Percentiles rank a stretch among this genome's conserved stretches.
phyloP scores from a whole-genome alignment of 2,888 invertebrate species.

The Erpobdella octoculata region DNA sequence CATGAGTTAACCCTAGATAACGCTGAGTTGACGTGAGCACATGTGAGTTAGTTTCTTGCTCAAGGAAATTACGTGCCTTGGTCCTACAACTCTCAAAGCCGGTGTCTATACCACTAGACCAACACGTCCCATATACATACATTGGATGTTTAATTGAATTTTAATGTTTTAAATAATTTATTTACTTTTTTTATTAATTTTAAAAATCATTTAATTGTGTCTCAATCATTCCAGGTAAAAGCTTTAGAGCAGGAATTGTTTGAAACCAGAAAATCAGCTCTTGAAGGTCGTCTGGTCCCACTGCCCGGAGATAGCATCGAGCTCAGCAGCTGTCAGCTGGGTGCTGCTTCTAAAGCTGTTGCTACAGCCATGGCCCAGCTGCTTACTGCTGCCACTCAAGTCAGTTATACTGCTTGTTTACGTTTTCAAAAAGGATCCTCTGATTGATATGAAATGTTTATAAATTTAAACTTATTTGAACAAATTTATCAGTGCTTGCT shows the following conservation, averaged over 20 bases:
- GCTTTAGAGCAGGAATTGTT: slow-evolving; percentile 72
- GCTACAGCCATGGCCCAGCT: slow-evolving; percentile 77
- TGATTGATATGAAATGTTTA: no score
- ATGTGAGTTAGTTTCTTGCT: neutral
- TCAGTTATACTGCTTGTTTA: slow-evolving; percentile 33
- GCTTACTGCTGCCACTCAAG: slow-evolving; percentile 72
- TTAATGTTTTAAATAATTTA: no score
- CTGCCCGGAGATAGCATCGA: slow-evolving; percentile 75
- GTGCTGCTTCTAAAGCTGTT: slow-evolving; percentile 65
- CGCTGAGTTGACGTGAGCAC: neutral
- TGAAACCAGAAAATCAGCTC: slow-evolving; percentile 70
- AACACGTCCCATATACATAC: no score
- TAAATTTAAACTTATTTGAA: no score
- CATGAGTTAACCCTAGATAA: no score
- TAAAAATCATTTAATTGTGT: no score
- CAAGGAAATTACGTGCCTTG: no score
- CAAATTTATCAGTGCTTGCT: neutral
- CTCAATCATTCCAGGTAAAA: slow-evolving; percentile 48
- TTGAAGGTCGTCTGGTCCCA: slow-evolving; percentile 66
- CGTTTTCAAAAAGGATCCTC: neutral
- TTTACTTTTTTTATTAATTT: no score
- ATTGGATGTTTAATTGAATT: no score
- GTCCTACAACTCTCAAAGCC: no score
- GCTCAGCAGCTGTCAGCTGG: slow-evolving; percentile 48
- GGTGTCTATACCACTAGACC: no score